Conservation (phyloP, 2,113 vertebrate species). For the Brachyhypopomus gauderio region DNA sequence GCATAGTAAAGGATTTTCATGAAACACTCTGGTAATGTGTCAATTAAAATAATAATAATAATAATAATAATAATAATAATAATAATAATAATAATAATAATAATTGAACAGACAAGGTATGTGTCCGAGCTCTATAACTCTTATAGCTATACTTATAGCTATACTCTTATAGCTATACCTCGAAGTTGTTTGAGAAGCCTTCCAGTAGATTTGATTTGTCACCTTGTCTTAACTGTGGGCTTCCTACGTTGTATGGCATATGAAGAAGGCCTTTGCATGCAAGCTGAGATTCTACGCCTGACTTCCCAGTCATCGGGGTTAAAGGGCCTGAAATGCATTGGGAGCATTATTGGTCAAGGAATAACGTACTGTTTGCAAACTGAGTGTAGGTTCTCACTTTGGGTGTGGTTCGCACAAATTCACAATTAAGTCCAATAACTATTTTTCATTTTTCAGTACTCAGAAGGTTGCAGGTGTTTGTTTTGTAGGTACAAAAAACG, state of each 20-base stretch:
- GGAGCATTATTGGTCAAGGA: no score
- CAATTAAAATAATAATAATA: neutral
- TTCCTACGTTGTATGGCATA: conserved; percentile 7
- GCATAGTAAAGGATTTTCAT: neutral
- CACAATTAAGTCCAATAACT: no score
- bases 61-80: neutral
- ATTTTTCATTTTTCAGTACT: no score
- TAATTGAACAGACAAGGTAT: neutral
- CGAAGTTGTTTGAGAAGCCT: neutral
- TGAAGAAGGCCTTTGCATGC: neutral
- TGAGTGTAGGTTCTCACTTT: neutral
- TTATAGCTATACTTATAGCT: no score
- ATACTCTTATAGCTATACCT: conserved; percentile 16
- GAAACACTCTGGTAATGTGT: neutral
- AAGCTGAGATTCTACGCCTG: conserved; percentile 20
- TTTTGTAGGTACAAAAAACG: neutral
- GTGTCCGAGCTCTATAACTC: neutral
- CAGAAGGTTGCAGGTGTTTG: no score
- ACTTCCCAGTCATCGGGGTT: neutral
- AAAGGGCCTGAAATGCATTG: conserved; percentile 28
- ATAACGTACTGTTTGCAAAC: neutral
- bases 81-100: neutral
- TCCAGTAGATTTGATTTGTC: conserved; percentile 32
- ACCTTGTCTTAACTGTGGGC: conserved; percentile 19
- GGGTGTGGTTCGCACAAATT: neutral